Evolutionary conservation across 2,113 vertebrate genomes (phyloP).

Genomic region (Lethenteron reissneri): DNA sequence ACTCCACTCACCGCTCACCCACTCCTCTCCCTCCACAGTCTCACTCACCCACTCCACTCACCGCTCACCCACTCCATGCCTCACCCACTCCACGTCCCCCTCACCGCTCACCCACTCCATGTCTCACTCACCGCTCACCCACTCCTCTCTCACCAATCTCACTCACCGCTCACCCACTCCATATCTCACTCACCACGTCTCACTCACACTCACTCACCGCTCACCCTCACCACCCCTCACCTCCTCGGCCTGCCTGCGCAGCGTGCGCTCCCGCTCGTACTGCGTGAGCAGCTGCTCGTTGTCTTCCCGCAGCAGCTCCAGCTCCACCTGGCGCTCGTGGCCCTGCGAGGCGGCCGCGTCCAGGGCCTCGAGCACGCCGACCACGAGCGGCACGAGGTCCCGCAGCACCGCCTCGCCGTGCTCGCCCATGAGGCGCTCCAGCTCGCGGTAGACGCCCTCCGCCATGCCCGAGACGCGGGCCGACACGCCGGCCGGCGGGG

Average conservation of each 20-base stretch:
- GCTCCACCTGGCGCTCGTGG: constrained; percentile 1
- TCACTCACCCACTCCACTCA: no score
- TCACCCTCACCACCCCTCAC: neutral
- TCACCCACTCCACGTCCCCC: no score
- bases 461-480: constrained; percentile 1
- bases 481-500: neutral
- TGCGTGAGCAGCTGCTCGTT: constrained; percentile 3
- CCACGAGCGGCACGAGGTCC: neutral
- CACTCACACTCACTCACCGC: no score
- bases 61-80: no score
- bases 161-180: no score
- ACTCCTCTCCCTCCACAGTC: no score
- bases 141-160: no score
- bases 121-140: no score
- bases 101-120: no score
- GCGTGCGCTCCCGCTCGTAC: constrained; percentile 3
- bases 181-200: no score
- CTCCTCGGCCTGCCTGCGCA: constrained; percentile 4
- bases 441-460: constrained; percentile 2
- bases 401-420: neutral
- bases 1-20: no score
- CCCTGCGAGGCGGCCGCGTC: neutral
- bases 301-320: constrained; percentile 1
- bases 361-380: neutral
- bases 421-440: neutral